Base-by-base conservation (phyloP, 2,888 invertebrate species). In the Gryllus longicercus region DNA sequence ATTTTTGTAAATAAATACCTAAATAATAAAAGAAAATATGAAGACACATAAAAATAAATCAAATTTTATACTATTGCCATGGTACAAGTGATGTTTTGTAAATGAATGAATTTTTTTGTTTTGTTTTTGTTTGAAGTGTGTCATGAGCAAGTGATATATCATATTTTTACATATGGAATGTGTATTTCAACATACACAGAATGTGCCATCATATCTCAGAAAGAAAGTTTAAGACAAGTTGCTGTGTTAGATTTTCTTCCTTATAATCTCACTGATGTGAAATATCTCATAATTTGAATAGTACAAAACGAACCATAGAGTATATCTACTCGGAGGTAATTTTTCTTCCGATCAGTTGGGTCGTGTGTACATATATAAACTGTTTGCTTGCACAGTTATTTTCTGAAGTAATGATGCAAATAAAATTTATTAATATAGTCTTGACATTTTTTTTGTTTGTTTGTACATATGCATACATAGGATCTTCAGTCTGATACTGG, bases 191-290 rank as follows among this genome's bases (percentile, higher is more conserved):
- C n/a, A n/a, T 63, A 63, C 63, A 63, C 63, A 63, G 63, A 63
- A 63, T 63, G 63, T 63, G 63, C 63, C 63, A 63, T 63, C 63
- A 63, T 63, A 63, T 63, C 63, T 63, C 63, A 63, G 63, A 63
- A 63, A 63, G 63, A 63, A 63, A 63, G 63, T 63, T 63, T 63
- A 63, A 63, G 63, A 63, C 63, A 63, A 18, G 63, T 63, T 63
- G 63, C 63, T 63, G 63, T 63, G 63, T 63, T 63, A 63, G n/a
- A 63, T 63, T 63, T 63, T 63, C 63, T 63, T 63, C 63, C 63
- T 63, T 63, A 12, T 63, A 18, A 63, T 63, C 63, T 63, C 63
- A 63, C 63, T 18, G n/a, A 63, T 18, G 63, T 63, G 63, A 63
- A 63, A 63, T 63, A 63, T 38, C 38, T 38, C 38, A 38, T 63